Evolutionary conservation across 2,113 vertebrate species (phyloP).

Genomic region (Sigmodon hispidus): DNA sequence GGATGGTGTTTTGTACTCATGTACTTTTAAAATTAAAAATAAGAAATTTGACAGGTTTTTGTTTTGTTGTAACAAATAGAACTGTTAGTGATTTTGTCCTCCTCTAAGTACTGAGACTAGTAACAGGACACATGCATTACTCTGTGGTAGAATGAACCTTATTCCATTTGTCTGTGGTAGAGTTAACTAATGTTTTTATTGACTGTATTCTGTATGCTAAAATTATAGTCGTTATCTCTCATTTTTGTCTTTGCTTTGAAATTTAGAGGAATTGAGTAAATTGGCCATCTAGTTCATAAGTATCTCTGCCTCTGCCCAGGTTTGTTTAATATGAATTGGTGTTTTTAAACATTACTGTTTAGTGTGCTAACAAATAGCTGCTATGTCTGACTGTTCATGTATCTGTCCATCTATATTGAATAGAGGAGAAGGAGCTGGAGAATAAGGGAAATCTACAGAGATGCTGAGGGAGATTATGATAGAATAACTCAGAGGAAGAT

Average conservation of each 20-base stretch:
- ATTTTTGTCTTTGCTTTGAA: conserved; percentile 46
- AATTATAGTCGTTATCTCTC: not conserved
- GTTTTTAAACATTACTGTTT: conserved; percentile 15
- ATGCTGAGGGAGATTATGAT: conserved; percentile 45
- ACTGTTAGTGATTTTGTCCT: not conserved
- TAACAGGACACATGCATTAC: not conserved
- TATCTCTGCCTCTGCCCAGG: not conserved
- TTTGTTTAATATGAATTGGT: conserved; percentile 20
- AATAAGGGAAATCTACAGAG: conserved; percentile 29
- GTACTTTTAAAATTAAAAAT: not conserved
- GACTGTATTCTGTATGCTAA: not conserved
- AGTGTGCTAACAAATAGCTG: not conserved
- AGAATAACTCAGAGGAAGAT: conserved; percentile 52
- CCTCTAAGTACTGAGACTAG: not conserved
- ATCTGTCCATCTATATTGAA: conserved; percentile 26
- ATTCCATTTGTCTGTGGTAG: not conserved
- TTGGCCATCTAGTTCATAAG: not conserved
- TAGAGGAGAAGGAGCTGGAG: conserved; percentile 47
- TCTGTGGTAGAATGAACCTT: not conserved
- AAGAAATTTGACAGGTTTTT: not conserved
- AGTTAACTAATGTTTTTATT: not conserved
- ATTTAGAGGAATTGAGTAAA: conserved; percentile 11
- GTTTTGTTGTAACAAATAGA: not conserved
- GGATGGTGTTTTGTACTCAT: not conserved
- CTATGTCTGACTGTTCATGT: not conserved